Percentiles rank a stretch among this genome's conserved stretches.
These are phyloP conservation scores for Tor tambroides DNA, from an alignment of 2,113 vertebrate genomes.

Conservation along the genomic window DNA sequence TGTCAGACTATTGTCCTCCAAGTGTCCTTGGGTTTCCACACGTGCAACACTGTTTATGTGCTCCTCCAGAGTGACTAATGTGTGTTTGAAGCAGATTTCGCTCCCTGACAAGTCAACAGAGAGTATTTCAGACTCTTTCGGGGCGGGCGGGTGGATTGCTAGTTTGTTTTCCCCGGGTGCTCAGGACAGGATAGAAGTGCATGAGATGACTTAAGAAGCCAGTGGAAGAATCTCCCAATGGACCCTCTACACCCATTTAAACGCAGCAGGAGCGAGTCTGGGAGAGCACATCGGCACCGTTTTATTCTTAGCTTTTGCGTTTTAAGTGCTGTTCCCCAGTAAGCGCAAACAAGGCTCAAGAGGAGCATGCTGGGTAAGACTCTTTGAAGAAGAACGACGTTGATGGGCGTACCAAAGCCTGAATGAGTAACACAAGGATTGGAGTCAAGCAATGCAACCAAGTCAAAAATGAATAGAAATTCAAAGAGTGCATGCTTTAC, in stretches of 20 bases:
- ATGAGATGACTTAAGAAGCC: constrained; percentile 48
- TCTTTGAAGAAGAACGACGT: neutral
- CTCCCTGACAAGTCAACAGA: neutral
- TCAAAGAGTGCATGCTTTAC: neutral
- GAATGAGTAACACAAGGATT: constrained; percentile 2
- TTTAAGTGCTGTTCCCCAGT: constrained; percentile 45
- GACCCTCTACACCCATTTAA: constrained; percentile 45
- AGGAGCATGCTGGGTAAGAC: neutral
- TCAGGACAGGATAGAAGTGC: constrained; percentile 26
- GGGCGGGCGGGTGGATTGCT: neutral
- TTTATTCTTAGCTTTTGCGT: constrained; percentile 48
- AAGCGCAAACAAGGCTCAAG: constrained; percentile 30
- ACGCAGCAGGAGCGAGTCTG: constrained; percentile 17
- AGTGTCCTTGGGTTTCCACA: constrained; percentile 10
- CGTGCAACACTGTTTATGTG: neutral
- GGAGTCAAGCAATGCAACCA: neutral
- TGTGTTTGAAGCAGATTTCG: neutral
- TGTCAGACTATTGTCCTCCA: neutral
- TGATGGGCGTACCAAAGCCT: neutral
- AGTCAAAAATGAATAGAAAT: neutral
- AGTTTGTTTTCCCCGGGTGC: constrained; percentile 2
- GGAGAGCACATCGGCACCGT: constrained; percentile 9
- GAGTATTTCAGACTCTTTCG: neutral
- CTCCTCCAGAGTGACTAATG: constrained; percentile 8
- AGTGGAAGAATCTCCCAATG: constrained; percentile 39